Evolutionary conservation across 2,888 invertebrate species (phyloP).

Genomic region (Stictocephala bisonia): DNA sequence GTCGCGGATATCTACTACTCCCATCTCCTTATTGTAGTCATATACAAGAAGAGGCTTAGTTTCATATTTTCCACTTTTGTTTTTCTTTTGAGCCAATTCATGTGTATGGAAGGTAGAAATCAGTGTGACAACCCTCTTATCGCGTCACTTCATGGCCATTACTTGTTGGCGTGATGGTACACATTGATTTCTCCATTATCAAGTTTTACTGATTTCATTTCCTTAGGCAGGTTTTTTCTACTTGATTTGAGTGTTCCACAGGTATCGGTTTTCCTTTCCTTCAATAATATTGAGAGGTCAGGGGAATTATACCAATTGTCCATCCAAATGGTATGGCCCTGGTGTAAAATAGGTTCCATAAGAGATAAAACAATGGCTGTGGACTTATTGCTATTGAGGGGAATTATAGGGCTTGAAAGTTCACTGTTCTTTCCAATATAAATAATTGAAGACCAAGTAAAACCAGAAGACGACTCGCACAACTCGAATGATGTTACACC

Average conservation of each 20-base stretch:
- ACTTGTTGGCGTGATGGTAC: background rate
- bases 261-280: background rate
- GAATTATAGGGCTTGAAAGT: background rate
- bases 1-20: conserved; percentile 36
- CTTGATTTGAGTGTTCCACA: background rate
- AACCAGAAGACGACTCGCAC: conserved; percentile 7
- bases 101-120: background rate
- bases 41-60: too few relatives aligned
- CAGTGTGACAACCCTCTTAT: conserved; percentile 2
- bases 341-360: background rate
- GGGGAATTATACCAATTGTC: conserved; percentile 29
- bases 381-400: background rate
- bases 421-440: background rate
- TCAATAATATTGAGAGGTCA: background rate
- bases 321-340: conserved; percentile 23
- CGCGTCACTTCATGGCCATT: conserved; percentile 3
- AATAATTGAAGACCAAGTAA: background rate
- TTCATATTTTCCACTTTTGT: too few relatives aligned
- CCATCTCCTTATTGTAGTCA: conserved; percentile 30
- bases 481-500: background rate
- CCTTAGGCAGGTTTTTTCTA: background rate
- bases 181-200: background rate
- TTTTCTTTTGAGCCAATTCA: background rate
- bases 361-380: background rate
- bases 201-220: background rate